These are phyloP conservation scores for Schizaphis graminum DNA, from an alignment of 2,888 invertebrate genomes.

Conservation along the genomic window DNA sequence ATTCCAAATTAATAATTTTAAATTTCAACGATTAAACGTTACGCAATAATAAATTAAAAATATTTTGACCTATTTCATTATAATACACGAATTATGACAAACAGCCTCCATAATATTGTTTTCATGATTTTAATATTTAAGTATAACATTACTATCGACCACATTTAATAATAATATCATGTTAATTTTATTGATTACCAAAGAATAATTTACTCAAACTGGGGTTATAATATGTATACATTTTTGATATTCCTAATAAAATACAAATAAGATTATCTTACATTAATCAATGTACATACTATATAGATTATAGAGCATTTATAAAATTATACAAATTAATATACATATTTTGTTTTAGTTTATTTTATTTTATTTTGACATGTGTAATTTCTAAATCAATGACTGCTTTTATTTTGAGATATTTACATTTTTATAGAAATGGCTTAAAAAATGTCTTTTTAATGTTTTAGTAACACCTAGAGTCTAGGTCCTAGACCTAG, in stretches of 20 bases:
- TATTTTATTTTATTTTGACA: neutral
- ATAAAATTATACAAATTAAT: neutral
- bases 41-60: neutral
- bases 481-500: neutral
- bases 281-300: neutral
- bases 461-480: neutral
- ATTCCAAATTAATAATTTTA: neutral
- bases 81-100: neutral
- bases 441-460: neutral
- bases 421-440: neutral
- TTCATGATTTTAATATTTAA: neutral
- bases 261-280: neutral
- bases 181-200: neutral
- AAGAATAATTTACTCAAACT: neutral
- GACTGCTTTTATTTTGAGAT: neutral
- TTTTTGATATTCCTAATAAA: neutral
- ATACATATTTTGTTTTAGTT: neutral
- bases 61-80: neutral
- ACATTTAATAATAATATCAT: neutral
- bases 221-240: neutral
- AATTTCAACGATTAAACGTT: neutral
- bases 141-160: neutral
- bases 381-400: neutral
- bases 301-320: neutral
- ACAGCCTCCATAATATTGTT: neutral